Evolutionary conservation across 2,888 invertebrate genomes (phyloP), one percentile per base, ranked within the genome.

Genomic region (Eupithecia insigniata): DNA sequence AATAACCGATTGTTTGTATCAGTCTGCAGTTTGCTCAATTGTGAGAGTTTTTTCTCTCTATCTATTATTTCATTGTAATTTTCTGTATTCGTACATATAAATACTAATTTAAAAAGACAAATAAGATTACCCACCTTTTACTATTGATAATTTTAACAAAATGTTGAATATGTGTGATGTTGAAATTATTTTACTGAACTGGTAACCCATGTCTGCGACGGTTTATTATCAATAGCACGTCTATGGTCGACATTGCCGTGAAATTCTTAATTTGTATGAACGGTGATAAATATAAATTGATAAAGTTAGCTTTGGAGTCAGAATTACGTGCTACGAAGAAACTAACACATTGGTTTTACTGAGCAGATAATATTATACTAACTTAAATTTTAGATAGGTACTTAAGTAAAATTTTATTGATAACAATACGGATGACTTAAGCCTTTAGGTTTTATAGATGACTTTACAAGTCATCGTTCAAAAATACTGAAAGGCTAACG

Each of bases 371-470:
- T 43, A n/a, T 43, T n/a, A 43, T 7, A 8, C 43, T 7, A 18
- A 43, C 7, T 2, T 7, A 43, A n/a, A 43, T 43, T n/a, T n/a
- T n/a, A n/a, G n/a, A n/a, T n/a, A n/a, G 43, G 14, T 39, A 39
- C 14, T 14, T 14, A 2, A 43, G 18, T 43, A 6, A 18, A 39
- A 18, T 43, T 60, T 62, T 62, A 62, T 62, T 62, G 0, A 32
- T 62, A 62, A 62, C 61, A 8, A 32, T 10, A n/a, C n/a, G 14
- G n/a, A 62, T 62, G 61, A 62, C 61, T 62, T 34, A 62, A 62
- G n/a, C 61, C n/a, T 62, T 34, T 36, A 36, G 51, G 28, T 67
- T 14, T 32, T 26, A 43, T 46, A 43, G 32, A 39, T 65, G 39
- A 39, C 65, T 62, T n/a, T 30, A 32, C n/a, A 32, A 62, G 30